Evolutionary conservation across 2,113 vertebrate species (phyloP).

Genomic region (Cynopterus brachyotis): DNA sequence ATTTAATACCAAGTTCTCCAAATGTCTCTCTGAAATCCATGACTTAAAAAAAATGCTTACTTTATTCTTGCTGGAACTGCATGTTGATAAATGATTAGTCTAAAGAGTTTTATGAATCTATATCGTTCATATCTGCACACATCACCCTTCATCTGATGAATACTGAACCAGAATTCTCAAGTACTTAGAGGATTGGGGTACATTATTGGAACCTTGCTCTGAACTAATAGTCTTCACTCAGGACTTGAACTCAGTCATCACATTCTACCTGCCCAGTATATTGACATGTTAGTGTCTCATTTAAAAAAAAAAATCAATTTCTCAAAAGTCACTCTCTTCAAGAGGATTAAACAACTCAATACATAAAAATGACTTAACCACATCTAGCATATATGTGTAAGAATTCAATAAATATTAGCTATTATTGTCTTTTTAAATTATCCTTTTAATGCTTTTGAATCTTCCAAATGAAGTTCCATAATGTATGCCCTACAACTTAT

Average conservation of each 20-base stretch:
- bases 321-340: neutral
- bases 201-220: neutral
- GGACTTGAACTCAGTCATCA: neutral
- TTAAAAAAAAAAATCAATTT: neutral
- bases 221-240: neutral
- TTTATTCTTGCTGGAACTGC: neutral
- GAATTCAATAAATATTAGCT: neutral
- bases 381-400: neutral
- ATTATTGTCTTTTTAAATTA: neutral
- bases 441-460: neutral
- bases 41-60: neutral
- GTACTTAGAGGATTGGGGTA: neutral
- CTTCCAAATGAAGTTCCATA: neutral
- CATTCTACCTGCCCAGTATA: neutral
- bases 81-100: constrained; percentile 26
- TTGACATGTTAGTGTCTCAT: neutral
- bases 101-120: constrained; percentile 29
- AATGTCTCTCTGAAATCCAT: neutral
- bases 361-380: neutral
- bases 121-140: constrained; percentile 18
- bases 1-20: constrained; percentile 13
- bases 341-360: neutral
- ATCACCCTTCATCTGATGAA: neutral
- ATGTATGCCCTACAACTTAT: neutral
- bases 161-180: neutral